These are phyloP conservation scores for Chamaea fasciata DNA, from an alignment of 2,113 vertebrate species.

Conservation along the genomic window DNA sequence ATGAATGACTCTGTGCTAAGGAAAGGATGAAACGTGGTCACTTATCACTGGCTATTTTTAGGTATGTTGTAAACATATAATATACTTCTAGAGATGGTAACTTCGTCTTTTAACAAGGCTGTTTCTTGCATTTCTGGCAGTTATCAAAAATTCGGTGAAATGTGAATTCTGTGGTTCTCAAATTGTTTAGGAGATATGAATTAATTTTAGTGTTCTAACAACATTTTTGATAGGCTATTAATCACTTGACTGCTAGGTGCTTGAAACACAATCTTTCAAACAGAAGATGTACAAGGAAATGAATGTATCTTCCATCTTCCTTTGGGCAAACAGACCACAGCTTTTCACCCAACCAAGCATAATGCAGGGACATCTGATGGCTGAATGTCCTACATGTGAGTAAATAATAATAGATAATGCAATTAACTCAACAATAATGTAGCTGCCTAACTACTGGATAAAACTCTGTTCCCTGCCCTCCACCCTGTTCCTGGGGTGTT, in stretches of 20 bases:
- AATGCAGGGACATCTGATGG: accelerated
- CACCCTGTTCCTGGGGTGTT: not conserved
- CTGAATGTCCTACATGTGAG: not conserved
- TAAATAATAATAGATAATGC: not conserved
- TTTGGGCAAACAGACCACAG: not conserved
- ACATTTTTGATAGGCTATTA: not conserved
- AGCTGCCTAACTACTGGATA: not conserved
- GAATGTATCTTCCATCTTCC: not conserved
- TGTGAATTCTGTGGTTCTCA: not conserved
- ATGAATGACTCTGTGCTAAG: not conserved
- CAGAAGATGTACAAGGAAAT: not conserved
- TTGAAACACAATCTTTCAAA: not conserved
- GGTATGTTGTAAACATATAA: not conserved
- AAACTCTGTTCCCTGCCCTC: not conserved
- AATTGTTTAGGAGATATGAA: not conserved
- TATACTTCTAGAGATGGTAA: not conserved
- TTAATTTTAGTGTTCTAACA: not conserved
- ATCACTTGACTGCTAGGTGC: not conserved
- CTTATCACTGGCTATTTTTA: not conserved
- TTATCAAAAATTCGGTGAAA: not conserved
- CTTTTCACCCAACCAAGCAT: not conserved
- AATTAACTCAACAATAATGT: not conserved
- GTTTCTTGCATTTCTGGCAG: not conserved
- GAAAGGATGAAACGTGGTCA: not conserved
- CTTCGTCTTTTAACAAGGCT: not conserved